Base-by-base conservation (phyloP, 1,140 invertebrate species). In the Drosophila arizonae region DNA sequence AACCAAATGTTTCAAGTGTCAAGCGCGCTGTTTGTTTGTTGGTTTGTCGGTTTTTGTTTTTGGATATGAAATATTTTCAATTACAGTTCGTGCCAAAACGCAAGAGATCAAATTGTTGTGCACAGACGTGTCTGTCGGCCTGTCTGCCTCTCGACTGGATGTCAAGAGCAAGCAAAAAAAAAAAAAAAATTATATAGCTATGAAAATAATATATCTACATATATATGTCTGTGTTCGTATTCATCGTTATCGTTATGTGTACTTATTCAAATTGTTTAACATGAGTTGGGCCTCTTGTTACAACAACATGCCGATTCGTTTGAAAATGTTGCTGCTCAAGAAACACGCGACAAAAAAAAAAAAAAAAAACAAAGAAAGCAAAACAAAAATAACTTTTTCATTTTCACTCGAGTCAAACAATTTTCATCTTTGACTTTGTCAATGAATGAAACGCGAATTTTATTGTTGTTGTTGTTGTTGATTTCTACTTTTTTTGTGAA, bases 11-110 rank as follows among this genome's bases (percentile, higher is more conserved):
- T 80, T 88, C 80, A 66, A 88, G 79, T 85, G 79, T 90, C 77
- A 76, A 84, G 74, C 76, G 51, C 58, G 48, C 45, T 68, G 60
- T 69, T 86, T 86, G 81, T 72, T 76, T 66, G 52, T 36, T 17
- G 33, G 56, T 51, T 13, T 41, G 28, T 26, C 30, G 24, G 24
- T 64, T 67, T 52, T 65, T 71, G 30, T 46, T 67, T 52, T 60
- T 54, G 11, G 45, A 79, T 79, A 72, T 57, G 51, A 72, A 72
- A 77, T 45, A 82, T 88, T 86, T 86, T 86, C 82, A 86, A 86
- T 86, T 86, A 86, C 82, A 82, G 82, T 86, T 86, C 84, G 82
- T 86, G 82, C 82, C 82, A 86, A 86, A 88, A 87, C 66, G 84
- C 76, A 64, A 76, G 84, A 86, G 82, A 86, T 86, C 82, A 86